A percentile compares a stretch with the other conserved stretches of the same genome.
Conservation (phyloP, 1,140 invertebrate species). For the Luehdorfia chinensis region DNA sequence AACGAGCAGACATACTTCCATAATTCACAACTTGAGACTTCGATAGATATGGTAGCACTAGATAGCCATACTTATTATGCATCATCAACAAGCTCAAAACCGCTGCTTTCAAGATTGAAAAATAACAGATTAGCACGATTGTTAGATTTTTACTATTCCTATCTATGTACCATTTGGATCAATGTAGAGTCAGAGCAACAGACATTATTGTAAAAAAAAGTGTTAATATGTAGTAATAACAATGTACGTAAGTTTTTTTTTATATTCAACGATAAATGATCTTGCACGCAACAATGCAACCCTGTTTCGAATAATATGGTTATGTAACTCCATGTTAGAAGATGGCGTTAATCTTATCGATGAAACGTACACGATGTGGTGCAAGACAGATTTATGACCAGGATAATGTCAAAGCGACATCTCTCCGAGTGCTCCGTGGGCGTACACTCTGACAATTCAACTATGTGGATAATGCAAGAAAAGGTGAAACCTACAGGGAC, state of each 20-base stretch:
- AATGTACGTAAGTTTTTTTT: not conserved
- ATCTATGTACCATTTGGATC: no score
- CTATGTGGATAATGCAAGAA: conserved; percentile 26
- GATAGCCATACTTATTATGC: no score
- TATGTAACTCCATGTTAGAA: conserved; percentile 29
- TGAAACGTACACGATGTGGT: conserved; percentile 41
- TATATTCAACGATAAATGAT: conserved; percentile 21
- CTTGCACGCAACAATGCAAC: conserved; percentile 17
- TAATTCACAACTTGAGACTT: no score
- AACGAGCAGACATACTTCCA: no score
- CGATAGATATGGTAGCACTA: no score
- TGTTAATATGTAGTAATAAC: not conserved
- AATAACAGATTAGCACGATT: no score
- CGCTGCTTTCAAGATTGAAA: no score
- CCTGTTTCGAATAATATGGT: conserved; percentile 21
- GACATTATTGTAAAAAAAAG: no score
- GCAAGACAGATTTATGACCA: conserved; percentile 47
- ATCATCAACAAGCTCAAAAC: no score
- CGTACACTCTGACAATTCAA: conserved; percentile 33
- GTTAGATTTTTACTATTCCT: no score
- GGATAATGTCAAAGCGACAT: conserved; percentile 44
- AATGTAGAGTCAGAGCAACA: no score
- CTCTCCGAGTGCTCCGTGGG: conserved; percentile 34
- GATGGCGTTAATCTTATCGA: conserved; percentile 35
- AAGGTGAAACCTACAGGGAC: conserved; percentile 15